Percentiles rank a stretch among this genome's conserved stretches.
These are phyloP conservation scores for Donacobius atricapilla DNA, from an alignment of 2,113 vertebrate genomes.

Conservation along the genomic window DNA sequence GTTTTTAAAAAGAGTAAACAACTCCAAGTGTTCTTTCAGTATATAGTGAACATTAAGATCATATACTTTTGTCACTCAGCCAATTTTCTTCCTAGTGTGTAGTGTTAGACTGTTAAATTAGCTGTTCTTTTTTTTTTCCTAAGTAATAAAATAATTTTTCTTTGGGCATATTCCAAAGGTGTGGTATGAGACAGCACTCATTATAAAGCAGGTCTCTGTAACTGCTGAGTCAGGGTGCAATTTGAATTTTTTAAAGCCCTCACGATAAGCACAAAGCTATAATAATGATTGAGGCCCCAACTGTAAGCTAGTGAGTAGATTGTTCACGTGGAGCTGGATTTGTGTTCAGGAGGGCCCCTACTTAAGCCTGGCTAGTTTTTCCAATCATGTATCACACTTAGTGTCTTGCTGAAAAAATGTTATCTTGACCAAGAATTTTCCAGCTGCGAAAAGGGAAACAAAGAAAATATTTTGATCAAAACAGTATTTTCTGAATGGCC, in stretches of 20 bases:
- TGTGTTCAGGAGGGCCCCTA: neutral
- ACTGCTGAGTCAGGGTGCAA: neutral
- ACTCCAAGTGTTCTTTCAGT: neutral
- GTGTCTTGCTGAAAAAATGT: neutral
- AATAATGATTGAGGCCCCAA: neutral
- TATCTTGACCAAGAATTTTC: neutral
- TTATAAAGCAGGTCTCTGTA: neutral
- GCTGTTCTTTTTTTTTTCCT: neutral
- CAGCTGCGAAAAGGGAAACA: neutral
- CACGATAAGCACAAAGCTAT: neutral
- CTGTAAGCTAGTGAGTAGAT: neutral
- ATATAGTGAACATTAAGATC: neutral
- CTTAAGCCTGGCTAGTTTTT: neutral
- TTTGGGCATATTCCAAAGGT: neutral
- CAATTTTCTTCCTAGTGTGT: neutral
- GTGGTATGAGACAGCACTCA: neutral
- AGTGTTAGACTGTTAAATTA: neutral
- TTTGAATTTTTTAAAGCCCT: neutral
- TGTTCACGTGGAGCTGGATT: neutral
- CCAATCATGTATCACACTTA: neutral
- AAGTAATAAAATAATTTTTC: neutral
- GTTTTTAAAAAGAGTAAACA: neutral
- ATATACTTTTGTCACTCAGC: neutral
- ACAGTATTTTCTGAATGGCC: neutral
- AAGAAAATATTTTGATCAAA: neutral